Evolutionary conservation across 2,113 vertebrate species (phyloP), one percentile per base, ranked within the genome.

Genomic region (Corvus hawaiiensis): DNA sequence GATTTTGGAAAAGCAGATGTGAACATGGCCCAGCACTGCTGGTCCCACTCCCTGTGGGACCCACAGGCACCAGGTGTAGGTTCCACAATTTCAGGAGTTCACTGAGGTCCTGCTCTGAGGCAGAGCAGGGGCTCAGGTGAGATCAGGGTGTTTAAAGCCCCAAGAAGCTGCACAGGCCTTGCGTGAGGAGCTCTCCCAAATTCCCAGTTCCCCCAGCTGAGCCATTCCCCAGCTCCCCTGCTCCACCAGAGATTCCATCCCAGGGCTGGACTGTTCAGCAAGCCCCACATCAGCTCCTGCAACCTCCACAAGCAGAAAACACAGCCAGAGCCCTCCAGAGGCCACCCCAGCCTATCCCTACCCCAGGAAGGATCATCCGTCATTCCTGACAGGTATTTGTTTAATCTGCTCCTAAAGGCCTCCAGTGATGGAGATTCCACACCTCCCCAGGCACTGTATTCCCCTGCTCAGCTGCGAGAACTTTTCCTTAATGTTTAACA

Each of bases 381-480:
- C 90, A 91, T 26, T 91, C 8, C 81, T 91, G 73, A 89, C 94
- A 95, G 81, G 0, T 61, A 77, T 81, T 95, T 96, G 90, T 91
- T 94, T 74, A 74, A 91, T 87, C 73, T 94, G 64, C 1, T 89
- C 90, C 55, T 90, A 30, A 67, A 83, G 87, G 81, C 61, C 95
- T 85, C 16, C 86, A 51, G 39, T 59, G 96, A 76, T 90, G 83
- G 79, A 76, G 89, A 96, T 90, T n/a, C 94, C 93, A 89, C 69
- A 39, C 27, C 64, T 93, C 44, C 71, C 66, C 11, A 76, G 78
- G 62, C 78, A 13, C 59, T 7, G 52, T 3, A 28, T 51, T 44
- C 72, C 88, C 18, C 7, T 58, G 44, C 68, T 58, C 75, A 71
- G 46, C 80, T 91, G 68, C 9, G 5, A 18, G 43, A 82, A 17